Evolutionary conservation across 2,888 invertebrate species (phyloP).

Genomic region (Opisthograptis luteolata): DNA sequence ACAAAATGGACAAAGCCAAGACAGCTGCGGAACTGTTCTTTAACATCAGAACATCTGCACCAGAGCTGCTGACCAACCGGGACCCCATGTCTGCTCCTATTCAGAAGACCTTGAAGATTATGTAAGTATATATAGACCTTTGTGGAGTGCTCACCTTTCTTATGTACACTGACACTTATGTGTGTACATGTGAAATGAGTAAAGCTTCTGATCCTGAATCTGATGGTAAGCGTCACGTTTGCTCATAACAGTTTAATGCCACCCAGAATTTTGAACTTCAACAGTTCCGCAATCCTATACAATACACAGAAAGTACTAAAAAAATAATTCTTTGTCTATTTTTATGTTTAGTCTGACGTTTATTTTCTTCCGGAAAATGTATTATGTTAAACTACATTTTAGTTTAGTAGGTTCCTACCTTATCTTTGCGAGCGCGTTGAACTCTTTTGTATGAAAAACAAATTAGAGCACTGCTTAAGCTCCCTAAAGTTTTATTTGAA

Average conservation of each 20-base stretch:
- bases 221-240: no score
- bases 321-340: neutral
- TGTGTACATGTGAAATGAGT: no score
- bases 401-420: no score
- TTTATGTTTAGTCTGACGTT: neutral
- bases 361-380: no score
- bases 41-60: slow-evolving; percentile 79
- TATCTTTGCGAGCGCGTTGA: slow-evolving; percentile 12
- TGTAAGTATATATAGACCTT: slow-evolving; percentile 67
- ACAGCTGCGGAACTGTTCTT: slow-evolving; percentile 73
- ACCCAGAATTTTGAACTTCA: no score
- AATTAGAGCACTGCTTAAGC: neutral
- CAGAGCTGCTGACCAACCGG: slow-evolving; percentile 83
- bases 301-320: no score
- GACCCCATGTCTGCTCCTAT: slow-evolving; percentile 79
- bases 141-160: neutral
- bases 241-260: no score
- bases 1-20: slow-evolving; percentile 83
- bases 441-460: neutral
- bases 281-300: no score
- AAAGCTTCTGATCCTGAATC: neutral
- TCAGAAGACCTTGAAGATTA: slow-evolving; percentile 75
- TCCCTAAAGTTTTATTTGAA: no score
- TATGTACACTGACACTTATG: no score
- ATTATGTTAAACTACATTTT: no score